Conservation (phyloP, 2,797 vertebrate genomes). For the Cirrhinus mrigala region DNA sequence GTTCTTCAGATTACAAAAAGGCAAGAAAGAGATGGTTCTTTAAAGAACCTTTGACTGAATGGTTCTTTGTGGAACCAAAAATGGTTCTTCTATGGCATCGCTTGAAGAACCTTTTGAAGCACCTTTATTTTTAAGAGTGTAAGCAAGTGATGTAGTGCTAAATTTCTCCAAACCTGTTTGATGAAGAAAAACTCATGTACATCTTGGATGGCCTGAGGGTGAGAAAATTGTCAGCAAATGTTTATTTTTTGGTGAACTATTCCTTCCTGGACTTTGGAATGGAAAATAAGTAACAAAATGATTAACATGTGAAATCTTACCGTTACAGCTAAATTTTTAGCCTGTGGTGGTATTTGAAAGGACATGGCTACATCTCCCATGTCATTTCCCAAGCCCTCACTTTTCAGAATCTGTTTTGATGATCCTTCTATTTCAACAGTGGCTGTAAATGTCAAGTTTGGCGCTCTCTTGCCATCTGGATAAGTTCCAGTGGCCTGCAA, state of each 20-base stretch:
- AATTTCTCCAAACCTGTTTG: background rate
- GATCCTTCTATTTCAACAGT: slow-evolving; percentile 31
- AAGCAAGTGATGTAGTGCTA: too few relatives aligned
- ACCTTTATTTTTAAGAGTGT: too few relatives aligned
- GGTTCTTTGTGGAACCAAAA: too few relatives aligned
- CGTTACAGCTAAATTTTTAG: slow-evolving; percentile 63
- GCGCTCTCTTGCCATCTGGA: slow-evolving; percentile 69
- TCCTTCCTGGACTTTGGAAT: background rate
- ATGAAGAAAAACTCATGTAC: background rate
- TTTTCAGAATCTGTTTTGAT: background rate
- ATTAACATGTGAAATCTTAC: slow-evolving; percentile 60
- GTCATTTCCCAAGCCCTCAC: slow-evolving; percentile 51
- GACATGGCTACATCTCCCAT: slow-evolving; percentile 60
- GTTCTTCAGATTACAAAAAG: too few relatives aligned
- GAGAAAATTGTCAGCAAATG: too few relatives aligned
- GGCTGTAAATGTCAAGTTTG: slow-evolving; percentile 63
- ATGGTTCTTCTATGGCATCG: too few relatives aligned
- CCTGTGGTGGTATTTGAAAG: slow-evolving; percentile 63
- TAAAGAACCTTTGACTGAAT: too few relatives aligned
- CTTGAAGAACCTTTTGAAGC: too few relatives aligned
- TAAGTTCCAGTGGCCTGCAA: slow-evolving; percentile 68
- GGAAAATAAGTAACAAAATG: background rate
- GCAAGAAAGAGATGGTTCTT: too few relatives aligned
- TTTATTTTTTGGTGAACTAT: background rate
- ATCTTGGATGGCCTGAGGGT: background rate